Evolutionary conservation across 2,888 invertebrate species (phyloP), one percentile per base, ranked within the genome.

Genomic region (Nyleta sp.): DNA sequence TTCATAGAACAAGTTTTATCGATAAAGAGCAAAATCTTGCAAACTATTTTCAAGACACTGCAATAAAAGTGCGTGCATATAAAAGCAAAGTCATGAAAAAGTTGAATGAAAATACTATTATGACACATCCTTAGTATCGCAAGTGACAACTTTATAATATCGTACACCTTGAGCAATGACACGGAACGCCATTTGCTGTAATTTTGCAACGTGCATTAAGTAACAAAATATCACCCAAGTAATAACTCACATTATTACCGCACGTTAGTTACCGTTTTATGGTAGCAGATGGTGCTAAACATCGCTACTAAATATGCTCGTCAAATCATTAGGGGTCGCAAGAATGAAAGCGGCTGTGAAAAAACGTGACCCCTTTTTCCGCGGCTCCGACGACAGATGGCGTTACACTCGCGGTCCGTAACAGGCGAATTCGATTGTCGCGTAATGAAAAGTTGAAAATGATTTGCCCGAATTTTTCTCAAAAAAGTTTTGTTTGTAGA

Each of bases 401-500:
- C 31, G 50, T 31, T 28, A 10, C 28, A 10, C 28, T 4, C 31
- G 35, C 35, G 35, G 13, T 3, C 7, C n/a, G 7, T 6, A 40
- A 13, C 8, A 20, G 7, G 18, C 64, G 28, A 28, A 64, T 38
- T 64, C 50, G 33, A 18, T 64, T 40, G 22, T 28, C 40, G 40
- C 17, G 38, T 46, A 46, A 62, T 22, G 48, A 28, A 40, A 64
- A 42, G 31, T 31, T 52, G 28, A 52, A 64, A 17, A 70, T 52
- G 4, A 33, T 50, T 52, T 33, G n/a, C 10, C 28, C 4, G 24
- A 8, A 33, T 46, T 71, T 35, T 40, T 35, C 10, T 46, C 17
- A 73, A 24, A 42, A 52, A 65, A 50, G 7, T 67, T 57, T 20
- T 59, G 44, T 75, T 75, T 60, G 31, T 82, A 90, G 90, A 83